Evolutionary conservation across 2,797 vertebrate genomes (phyloP), one percentile per base, ranked within the genome.

Genomic region (Neoniphon sammara): DNA sequence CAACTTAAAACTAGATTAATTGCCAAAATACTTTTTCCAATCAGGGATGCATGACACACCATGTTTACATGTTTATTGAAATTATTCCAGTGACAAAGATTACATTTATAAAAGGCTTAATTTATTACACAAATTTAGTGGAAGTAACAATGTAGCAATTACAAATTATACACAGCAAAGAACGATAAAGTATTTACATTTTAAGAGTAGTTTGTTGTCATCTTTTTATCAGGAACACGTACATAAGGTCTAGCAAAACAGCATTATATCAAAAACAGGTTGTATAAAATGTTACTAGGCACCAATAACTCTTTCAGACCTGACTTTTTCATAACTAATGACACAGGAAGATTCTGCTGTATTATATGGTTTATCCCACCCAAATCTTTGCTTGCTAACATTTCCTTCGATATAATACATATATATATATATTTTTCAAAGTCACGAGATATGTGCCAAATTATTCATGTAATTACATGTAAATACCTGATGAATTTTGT

Each of bases 41-140:
- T 25, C 14, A 56, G 3, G 36, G 18, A 27, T 15, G 30, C 34
- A 34, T 21, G 12, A 53, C 17, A 49, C 17, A 49, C 20, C 52
- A 52, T 15, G 12, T 0, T 27, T 47, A 76, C 14, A 47, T 67
- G 58, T 83, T 84, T 83, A 84, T 80, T 84, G 23, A 69, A 66
- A 65, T 56, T 18, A 77, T 21, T 11, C 42, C 47, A 81, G 27
- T 27, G 67, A 64, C 74, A 80, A 64, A 12, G 11, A 14, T n/a
- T 74, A n/a, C 46, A 85, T 77, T 88, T 82, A 82, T 79, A 90
- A 90, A 85, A 89, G 55, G 36, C 67, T 91, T 78, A 71, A 86
- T 89, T 90, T 87, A 91, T 91, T 86, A 84, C 68, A 89, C 65
- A 83, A 72, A 47, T 85, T 87, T 89, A 90, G 62, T 75, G 82